Evolutionary conservation across 1,140 invertebrate genomes (phyloP).

Genomic region (Brachionus rubens): DNA sequence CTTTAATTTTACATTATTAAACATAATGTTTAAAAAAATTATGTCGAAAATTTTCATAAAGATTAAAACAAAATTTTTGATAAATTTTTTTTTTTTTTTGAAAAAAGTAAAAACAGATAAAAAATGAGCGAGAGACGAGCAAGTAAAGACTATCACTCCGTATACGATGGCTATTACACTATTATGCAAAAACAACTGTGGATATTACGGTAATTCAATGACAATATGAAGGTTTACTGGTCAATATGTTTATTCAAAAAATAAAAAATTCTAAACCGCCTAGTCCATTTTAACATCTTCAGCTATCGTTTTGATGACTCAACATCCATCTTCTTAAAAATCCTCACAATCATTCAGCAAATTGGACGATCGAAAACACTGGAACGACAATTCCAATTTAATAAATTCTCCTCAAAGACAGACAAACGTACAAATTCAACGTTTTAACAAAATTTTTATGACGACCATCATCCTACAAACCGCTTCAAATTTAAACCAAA

Average conservation of each 20-base stretch:
- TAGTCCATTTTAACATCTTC: neutral
- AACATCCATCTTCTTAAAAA: neutral
- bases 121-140: too few species aligned
- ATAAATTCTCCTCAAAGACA: conserved; percentile 3
- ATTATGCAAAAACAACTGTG: conserved; percentile 90
- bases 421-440: neutral
- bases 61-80: too few species aligned
- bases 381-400: conserved; percentile 39
- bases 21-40: too few species aligned
- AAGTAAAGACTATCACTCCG: too few species aligned
- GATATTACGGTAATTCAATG: conserved; percentile 85
- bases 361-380: neutral
- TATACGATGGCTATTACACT: neutral
- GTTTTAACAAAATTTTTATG: conserved; percentile 21
- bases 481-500: neutral
- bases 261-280: neutral
- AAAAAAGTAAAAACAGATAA: too few species aligned
- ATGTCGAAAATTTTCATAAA: too few species aligned
- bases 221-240: conserved; percentile 94
- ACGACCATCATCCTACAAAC: neutral
- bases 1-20: too few species aligned
- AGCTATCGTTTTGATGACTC: conserved; percentile 4
- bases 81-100: too few species aligned
- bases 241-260: conserved; percentile 73
- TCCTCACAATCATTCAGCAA: conserved; percentile 6